Evolutionary conservation across 1,140 invertebrate genomes (phyloP).

Genomic region (Aphidius ervi): DNA sequence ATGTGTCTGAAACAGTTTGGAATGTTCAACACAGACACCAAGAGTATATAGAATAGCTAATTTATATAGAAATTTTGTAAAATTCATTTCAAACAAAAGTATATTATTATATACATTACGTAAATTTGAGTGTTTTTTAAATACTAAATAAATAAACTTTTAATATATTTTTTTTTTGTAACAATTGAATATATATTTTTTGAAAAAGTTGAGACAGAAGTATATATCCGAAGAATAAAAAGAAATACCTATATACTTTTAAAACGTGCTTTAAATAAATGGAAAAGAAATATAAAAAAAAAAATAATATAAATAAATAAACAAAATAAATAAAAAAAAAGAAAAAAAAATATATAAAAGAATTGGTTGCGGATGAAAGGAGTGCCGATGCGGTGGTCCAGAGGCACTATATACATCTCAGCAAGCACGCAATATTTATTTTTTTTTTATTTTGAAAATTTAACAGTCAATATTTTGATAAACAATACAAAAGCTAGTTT

Average conservation of each 20-base stretch:
- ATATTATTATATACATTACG: too few species aligned
- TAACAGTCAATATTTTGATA: background rate
- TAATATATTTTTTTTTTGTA: too few species aligned
- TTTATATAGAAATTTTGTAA: too few species aligned
- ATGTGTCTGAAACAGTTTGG: too few species aligned
- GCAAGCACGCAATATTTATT: conserved; percentile 20
- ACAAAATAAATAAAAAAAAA: conserved; percentile 13
- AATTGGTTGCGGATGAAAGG: conserved; percentile 22
- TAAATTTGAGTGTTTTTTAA: too few species aligned
- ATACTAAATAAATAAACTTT: too few species aligned
- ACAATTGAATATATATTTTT: too few species aligned
- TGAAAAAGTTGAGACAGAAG: background rate
- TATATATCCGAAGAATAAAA: background rate
- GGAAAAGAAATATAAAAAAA: background rate
- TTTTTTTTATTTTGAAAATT: background rate
- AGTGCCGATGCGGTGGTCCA: conserved; percentile 12
- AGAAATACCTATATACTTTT: background rate
- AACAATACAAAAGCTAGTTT: too few species aligned
- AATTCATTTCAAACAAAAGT: too few species aligned
- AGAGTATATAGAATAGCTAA: too few species aligned
- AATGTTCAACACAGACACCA: too few species aligned
- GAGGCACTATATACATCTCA: background rate
- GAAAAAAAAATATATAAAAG: conserved; percentile 28
- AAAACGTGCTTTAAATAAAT: background rate
- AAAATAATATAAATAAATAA: background rate